Evolutionary conservation across 2,797 vertebrate genomes (phyloP), one percentile per base, ranked within the genome.

Genomic region (Sebastes nivosus): DNA sequence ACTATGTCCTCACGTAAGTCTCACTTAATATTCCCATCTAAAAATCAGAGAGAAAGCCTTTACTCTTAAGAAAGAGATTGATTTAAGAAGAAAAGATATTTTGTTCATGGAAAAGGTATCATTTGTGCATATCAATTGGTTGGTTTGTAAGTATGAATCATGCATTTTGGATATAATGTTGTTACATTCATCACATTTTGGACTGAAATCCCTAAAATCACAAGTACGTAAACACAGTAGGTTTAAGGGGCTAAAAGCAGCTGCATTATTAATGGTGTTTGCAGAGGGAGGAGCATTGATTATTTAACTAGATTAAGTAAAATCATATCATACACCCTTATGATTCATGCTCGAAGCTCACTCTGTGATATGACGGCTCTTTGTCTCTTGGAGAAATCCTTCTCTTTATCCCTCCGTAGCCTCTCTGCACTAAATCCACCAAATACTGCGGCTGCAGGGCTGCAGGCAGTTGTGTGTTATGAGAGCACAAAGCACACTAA

Each of bases 1-100:
- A 99, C 96, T 99, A 99, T 2, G 98, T 99, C 76, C 98, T 99
- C 88, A 99, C 98, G 98, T 99, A 94, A 99, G 98, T 98, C 57
- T 55, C 29, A 22, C 4, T 6, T 18, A 11, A 8, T 46, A 55
- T 65, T 78, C 67, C 4, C 2, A 42, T 32, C 20, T 9, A 3
- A 13, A 75, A 64, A 58, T 32, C 12, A 20, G 32, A 58, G 20
- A 32, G 16, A 68, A 65, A 20, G 25, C 0, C 3, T 34, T 27
- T 29, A 2, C 16, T 73, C 5, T 67, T n/a, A 3, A 64, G 50
- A 54, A 68, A 38, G 4, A 24, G 4, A 20, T n/a, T 69, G 6
- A 64, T 61, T 55, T 32, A 57, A 55, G n/a, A 70, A 32, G 72
- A 25, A 55, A 36, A 67, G 1, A 22, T 13, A 38, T 36, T 78